Percentiles rank a stretch among this genome's conserved stretches.
Evolutionary conservation across 2,113 vertebrate species (phyloP).

Genomic region (Noctilio leporinus): DNA sequence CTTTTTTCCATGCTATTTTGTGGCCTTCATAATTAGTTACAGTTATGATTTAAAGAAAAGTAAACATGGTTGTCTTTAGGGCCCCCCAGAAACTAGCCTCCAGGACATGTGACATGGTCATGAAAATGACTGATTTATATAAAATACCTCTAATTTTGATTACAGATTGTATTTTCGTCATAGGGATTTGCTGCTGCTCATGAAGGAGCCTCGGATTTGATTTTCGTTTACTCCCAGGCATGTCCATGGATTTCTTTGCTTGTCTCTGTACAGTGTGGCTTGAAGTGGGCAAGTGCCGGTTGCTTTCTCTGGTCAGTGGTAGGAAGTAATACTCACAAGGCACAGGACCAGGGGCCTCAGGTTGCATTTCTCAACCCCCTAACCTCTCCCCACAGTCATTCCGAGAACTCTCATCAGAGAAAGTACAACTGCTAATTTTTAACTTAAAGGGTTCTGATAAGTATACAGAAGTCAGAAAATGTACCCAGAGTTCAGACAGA

Average conservation of each 20-base stretch:
- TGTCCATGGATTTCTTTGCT: neutral
- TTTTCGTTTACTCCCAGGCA: neutral
- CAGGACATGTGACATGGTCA: neutral
- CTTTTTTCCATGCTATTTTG: neutral
- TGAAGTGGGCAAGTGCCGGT: neutral
- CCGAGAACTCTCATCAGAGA: neutral
- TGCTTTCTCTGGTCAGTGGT: neutral
- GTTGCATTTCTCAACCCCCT: neutral
- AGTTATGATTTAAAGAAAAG: neutral
- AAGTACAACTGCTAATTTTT: slow-evolving; percentile 45
- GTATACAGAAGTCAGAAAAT: slow-evolving; percentile 63
- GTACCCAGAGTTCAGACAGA: slow-evolving; percentile 33
- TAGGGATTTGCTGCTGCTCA: neutral
- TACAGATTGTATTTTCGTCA: neutral
- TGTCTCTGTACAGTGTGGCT: neutral
- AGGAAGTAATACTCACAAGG: neutral
- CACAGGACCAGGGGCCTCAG: neutral
- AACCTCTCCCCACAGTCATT: neutral
- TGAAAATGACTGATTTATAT: neutral
- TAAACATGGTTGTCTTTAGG: neutral
- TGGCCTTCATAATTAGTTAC: neutral
- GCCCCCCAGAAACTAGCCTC: neutral
- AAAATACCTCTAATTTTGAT: neutral
- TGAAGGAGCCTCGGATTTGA: neutral
- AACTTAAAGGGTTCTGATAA: slow-evolving; percentile 40